Conservation (phyloP, 1,140 invertebrate species). For the Aphis gossypii region DNA sequence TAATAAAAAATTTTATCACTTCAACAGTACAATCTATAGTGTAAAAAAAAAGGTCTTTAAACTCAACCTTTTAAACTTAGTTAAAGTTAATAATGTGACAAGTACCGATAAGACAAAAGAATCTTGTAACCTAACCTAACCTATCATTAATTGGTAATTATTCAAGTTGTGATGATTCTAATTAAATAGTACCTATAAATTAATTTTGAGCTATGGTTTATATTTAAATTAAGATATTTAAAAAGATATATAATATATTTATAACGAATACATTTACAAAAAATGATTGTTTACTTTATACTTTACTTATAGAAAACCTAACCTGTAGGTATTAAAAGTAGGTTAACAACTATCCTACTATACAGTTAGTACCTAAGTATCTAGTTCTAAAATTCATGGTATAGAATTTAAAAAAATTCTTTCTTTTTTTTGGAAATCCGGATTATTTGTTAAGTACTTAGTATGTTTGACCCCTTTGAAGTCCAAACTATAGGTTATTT, state of each 20-base stretch:
- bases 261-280: too few species aligned
- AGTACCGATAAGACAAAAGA: background rate
- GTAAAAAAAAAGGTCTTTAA: slow-evolving; percentile 10
- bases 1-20: background rate
- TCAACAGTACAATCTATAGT: background rate
- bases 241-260: background rate
- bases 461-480: too few species aligned
- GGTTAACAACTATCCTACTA: too few species aligned
- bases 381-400: too few species aligned
- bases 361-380: too few species aligned
- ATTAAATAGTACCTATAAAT: background rate
- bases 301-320: too few species aligned
- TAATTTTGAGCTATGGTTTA: background rate
- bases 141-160: slow-evolving; percentile 51
- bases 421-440: too few species aligned
- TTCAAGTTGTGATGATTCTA: slow-evolving; percentile 52
- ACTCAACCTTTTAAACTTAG: slow-evolving; percentile 30
- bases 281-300: too few species aligned
- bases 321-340: too few species aligned
- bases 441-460: too few species aligned
- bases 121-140: slow-evolving; percentile 2
- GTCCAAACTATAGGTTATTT: too few species aligned
- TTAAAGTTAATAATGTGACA: slow-evolving; percentile 42
- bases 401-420: too few species aligned
- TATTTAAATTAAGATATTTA: background rate